Base-by-base conservation (phyloP, 2,113 vertebrate species). In the Taxidea taxus region DNA sequence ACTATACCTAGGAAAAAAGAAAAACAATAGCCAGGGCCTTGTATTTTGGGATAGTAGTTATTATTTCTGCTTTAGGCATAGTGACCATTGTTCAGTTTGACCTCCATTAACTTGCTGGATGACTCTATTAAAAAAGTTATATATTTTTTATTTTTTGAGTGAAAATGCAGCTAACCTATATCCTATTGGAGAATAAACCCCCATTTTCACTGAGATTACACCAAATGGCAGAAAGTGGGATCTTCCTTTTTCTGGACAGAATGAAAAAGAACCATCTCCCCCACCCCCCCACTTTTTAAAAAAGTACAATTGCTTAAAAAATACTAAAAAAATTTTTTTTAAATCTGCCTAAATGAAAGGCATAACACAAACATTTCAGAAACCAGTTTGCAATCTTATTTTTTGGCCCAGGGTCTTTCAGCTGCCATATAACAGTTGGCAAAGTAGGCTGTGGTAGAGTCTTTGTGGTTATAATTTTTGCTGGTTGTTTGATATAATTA, bases 101-200 rank as follows among this genome's bases (percentile, higher is more conserved):
- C 78, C 70, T 87, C 90, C 39, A 90, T 95, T 97, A 92, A 93
- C 94, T 92, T 94, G n/a, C 18, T 81, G 74, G 95, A 87, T 78
- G 84, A 68, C 93, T 93, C 51, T 47, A 34, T 75, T 78, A 82
- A 75, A 77, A 77, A 91, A 90, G 15, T 68, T 93, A 42, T 18
- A 7, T n/a, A 3, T 47, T 60, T 83, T 78, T 89, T 83, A 83
- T 56, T 83, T 91, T 78, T 89, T 83, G 78, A 80, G 37, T 87
- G 16, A 96, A 91, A 91, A 72, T 70, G 11, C 42, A 87, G 74
- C 91, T 95, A 74, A 78, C 39, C 29, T 86, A 18, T 1, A 42
- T 72, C 8, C 27, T 95, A 29, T 93, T 96, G 95, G 68, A 94
- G 49, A 87, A 89, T 34, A 89, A 90, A 18, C 34, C 16, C 90